phyloP scores from a whole-genome alignment of 1,140 invertebrate genomes.

The Trichomalopsis sarcophagae region DNA sequence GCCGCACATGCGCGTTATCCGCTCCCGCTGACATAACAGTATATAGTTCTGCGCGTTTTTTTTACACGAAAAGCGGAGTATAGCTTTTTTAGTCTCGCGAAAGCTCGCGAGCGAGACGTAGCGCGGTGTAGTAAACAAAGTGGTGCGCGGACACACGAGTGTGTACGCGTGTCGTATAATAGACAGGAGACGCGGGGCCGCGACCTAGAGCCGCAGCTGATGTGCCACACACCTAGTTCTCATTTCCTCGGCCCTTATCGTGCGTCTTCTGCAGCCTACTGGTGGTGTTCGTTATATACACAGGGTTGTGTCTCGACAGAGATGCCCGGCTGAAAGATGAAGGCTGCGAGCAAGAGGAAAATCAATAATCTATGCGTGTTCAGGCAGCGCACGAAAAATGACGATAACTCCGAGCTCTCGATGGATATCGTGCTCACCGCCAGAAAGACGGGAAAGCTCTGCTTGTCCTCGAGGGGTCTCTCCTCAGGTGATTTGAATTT shows the following conservation, averaged over 20 bases:
- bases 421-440: slow-evolving; percentile 84
- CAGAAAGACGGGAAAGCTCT: slow-evolving; percentile 85
- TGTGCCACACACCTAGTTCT: too few species aligned
- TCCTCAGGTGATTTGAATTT: slow-evolving; percentile 78
- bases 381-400: slow-evolving; percentile 80
- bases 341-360: slow-evolving; percentile 45
- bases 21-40: neutral
- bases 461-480: slow-evolving; percentile 84
- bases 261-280: neutral
- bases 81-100: neutral
- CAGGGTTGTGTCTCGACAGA: neutral
- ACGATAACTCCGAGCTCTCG: slow-evolving; percentile 81
- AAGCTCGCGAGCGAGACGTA: neutral
- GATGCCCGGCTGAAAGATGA: slow-evolving; percentile 34
- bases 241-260: neutral
- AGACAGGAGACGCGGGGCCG: neutral
- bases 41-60: neutral
- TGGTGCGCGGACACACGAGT: neutral
- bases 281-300: neutral
- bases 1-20: neutral
- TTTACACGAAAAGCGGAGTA: neutral
- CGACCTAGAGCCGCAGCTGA: neutral
- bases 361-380: slow-evolving; percentile 79
- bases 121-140: neutral
- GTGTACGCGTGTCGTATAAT: neutral